phyloP scores from a whole-genome alignment of 2,113 vertebrate genomes.

The Rhagologus leucostigma region DNA sequence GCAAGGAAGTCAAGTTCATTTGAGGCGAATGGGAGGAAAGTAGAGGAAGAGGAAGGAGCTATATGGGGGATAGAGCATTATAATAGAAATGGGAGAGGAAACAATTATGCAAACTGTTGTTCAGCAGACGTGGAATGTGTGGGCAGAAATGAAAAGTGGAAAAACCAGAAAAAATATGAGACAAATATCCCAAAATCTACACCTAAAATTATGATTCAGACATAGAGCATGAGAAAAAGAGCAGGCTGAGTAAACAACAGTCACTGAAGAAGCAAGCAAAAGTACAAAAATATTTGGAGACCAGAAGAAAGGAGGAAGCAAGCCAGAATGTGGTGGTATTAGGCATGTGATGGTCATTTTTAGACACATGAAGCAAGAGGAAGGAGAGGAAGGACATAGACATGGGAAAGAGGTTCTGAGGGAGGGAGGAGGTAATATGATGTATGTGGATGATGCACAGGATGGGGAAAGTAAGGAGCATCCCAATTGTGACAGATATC shows the following conservation, averaged over 20 bases:
- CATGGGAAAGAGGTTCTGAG: neutral
- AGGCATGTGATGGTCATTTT: neutral
- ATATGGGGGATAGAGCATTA: neutral
- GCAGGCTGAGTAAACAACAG: neutral
- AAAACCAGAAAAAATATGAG: neutral
- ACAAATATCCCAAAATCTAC: neutral
- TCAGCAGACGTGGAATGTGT: neutral
- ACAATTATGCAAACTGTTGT: neutral
- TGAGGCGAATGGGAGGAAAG: neutral
- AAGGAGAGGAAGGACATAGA: neutral
- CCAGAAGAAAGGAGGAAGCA: neutral
- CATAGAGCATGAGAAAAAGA: neutral
- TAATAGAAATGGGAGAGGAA: neutral
- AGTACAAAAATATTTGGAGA: neutral
- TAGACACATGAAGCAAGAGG: neutral
- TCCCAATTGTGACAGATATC: neutral
- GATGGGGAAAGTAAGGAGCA: neutral
- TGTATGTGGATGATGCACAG: neutral
- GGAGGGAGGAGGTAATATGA: neutral
- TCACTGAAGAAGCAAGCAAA: neutral
- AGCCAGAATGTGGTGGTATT: neutral
- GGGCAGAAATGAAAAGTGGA: neutral
- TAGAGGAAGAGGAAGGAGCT: neutral
- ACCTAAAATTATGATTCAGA: neutral
- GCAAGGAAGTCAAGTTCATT: neutral